A percentile compares a stretch with the other conserved stretches of the same genome.
These are phyloP conservation scores for Cebidichthys violaceus DNA, from an alignment of 2,113 vertebrate genomes.

Conservation along the genomic window DNA sequence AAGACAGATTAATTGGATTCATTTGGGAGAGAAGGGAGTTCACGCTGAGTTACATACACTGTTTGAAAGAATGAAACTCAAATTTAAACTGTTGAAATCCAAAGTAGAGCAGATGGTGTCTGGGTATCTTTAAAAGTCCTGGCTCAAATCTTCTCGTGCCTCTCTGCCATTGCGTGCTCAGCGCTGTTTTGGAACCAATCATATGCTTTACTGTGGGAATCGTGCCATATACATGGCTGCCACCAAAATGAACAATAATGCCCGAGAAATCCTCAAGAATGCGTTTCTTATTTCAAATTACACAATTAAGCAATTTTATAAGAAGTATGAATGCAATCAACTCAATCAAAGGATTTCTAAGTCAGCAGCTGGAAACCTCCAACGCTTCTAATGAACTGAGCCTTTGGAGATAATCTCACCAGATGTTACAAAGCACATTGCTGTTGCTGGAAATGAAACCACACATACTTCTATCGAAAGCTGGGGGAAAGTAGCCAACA, in stretches of 20 bases:
- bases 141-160: conserved; percentile 27
- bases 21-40: conserved; percentile 14
- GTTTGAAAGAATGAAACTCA: conserved; percentile 39
- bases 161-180: conserved; percentile 31
- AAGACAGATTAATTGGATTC: conserved; percentile 31
- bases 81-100: conserved; percentile 45
- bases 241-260: conserved; percentile 45
- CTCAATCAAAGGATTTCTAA: conserved; percentile 59
- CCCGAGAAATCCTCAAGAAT: conserved; percentile 35
- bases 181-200: conserved; percentile 50
- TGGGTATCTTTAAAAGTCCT: conserved; percentile 37
- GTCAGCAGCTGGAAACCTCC: conserved; percentile 50
- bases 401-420: conserved; percentile 63
- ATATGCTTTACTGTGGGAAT: conserved; percentile 27
- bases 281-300: conserved; percentile 56
- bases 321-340: conserved; percentile 51
- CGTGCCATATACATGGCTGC: conserved; percentile 19
- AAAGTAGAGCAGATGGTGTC: conserved; percentile 47
- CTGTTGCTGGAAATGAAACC: conserved; percentile 59
- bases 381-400: conserved; percentile 57
- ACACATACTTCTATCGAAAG: conserved; percentile 43
- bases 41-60: conserved; percentile 1
- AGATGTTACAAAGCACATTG: conserved; percentile 56
- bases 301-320: conserved; percentile 50
- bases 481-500: conserved; percentile 40